These are phyloP conservation scores for Pagrus major DNA, from an alignment of 2,113 vertebrate species.

Conservation along the genomic window DNA sequence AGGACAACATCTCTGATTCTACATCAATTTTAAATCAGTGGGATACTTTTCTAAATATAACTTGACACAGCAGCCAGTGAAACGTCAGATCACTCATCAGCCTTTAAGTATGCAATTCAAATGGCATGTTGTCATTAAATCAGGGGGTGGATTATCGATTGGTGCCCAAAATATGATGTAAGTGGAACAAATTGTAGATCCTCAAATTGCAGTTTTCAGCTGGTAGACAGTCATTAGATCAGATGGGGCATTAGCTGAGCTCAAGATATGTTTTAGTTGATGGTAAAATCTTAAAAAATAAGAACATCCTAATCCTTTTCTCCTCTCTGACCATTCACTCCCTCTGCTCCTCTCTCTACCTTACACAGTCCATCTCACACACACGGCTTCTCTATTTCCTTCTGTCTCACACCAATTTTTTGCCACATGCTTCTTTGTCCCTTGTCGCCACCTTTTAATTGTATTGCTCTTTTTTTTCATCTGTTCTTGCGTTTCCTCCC, in stretches of 20 bases:
- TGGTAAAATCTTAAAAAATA: not conserved
- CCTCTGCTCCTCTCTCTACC: not conserved
- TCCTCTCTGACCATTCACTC: conserved; percentile 8
- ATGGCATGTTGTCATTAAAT: not conserved
- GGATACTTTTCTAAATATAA: no score
- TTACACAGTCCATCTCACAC: not conserved
- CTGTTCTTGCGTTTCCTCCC: not conserved
- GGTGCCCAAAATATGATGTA: not conserved
- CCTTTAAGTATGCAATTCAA: not conserved
- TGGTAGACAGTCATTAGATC: not conserved
- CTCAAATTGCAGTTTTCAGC: not conserved
- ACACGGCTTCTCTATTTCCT: not conserved
- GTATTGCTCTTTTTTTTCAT: not conserved
- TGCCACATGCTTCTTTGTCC: not conserved
- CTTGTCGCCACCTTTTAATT: not conserved
- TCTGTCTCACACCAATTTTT: not conserved
- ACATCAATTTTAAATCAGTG: no score
- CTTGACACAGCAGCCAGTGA: no score
- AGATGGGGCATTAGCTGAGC: not conserved
- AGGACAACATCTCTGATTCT: no score
- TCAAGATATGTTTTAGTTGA: not conserved
- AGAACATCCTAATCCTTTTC: conserved; percentile 12
- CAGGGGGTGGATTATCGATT: no score
- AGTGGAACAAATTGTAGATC: not conserved
- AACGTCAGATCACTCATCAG: not conserved